phyloP scores from a whole-genome alignment of 2,888 invertebrate genomes.

The Helobdella robusta region DNA sequence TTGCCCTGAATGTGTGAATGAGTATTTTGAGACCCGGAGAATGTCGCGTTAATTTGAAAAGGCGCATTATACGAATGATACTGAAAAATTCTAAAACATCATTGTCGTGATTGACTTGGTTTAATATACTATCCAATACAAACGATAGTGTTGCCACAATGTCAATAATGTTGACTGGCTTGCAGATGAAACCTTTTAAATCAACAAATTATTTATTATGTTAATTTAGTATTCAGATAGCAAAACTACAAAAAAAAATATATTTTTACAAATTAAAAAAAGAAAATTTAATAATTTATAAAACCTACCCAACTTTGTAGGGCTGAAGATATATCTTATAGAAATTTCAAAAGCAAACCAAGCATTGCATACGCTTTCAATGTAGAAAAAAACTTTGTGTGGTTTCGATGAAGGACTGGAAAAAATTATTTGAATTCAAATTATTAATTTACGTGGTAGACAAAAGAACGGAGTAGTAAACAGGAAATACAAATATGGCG shows the following conservation, averaged over 20 bases:
- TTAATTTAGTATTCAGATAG: no score
- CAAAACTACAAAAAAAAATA: no score
- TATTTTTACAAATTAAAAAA: no score
- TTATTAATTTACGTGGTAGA: slow-evolving; percentile 67
- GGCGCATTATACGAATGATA: slow-evolving; percentile 78
- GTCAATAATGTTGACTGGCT: slow-evolving; percentile 87
- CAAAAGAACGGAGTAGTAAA: slow-evolving; percentile 69
- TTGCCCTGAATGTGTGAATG: slow-evolving; percentile 91
- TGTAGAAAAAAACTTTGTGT: slow-evolving; percentile 82
- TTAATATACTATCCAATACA: slow-evolving; percentile 55
- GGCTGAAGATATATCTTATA: slow-evolving; percentile 75
- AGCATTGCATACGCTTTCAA: slow-evolving; percentile 81
- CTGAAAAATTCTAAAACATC: slow-evolving; percentile 79
- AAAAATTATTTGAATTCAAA: no score
- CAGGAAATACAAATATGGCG: no score
- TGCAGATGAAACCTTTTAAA: slow-evolving; percentile 76
- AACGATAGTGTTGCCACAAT: slow-evolving; percentile 85
- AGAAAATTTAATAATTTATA: no score
- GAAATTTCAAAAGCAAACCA: slow-evolving; percentile 91
- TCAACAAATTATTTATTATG: no score
- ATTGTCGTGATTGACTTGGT: slow-evolving; percentile 44
- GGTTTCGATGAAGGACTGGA: slow-evolving; percentile 69
- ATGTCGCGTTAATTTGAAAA: slow-evolving; percentile 29
- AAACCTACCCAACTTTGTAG: slow-evolving; percentile 79
- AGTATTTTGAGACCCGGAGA: slow-evolving; percentile 65